phyloP scores from a whole-genome alignment of 2,888 invertebrate genomes.

The Stenodema calcarata region DNA sequence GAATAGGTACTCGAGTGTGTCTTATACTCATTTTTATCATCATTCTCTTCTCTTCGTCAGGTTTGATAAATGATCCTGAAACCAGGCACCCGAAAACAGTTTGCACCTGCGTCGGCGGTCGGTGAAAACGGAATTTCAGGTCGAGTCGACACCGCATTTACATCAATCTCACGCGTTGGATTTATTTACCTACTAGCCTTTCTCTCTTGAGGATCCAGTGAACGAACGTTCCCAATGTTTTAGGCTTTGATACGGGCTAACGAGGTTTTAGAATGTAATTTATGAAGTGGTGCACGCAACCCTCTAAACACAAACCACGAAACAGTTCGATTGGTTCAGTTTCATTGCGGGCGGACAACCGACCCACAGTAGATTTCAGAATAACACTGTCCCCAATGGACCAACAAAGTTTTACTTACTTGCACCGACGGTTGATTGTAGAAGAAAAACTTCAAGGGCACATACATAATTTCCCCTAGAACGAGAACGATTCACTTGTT shows the following conservation, averaged over 20 bases:
- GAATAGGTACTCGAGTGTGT: too few relatives aligned
- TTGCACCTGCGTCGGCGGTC: neutral
- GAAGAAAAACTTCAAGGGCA: too few relatives aligned
- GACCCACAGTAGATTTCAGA: too few relatives aligned
- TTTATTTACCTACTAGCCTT: neutral
- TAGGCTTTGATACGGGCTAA: neutral
- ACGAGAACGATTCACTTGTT: too few relatives aligned
- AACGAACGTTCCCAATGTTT: neutral
- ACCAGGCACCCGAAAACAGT: neutral
- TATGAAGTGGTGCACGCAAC: neutral
- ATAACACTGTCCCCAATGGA: too few relatives aligned
- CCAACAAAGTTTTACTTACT: too few relatives aligned
- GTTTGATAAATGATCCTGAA: neutral
- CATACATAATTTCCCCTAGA: too few relatives aligned
- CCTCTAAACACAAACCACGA: neutral
- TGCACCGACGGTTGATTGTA: too few relatives aligned
- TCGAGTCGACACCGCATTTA: neutral
- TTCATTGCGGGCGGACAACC: too few relatives aligned
- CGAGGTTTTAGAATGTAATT: neutral
- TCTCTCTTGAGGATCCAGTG: neutral
- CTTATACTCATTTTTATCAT: neutral
- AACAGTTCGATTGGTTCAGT: neutral
- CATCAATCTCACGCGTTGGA: neutral
- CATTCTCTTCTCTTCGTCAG: neutral
- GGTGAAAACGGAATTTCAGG: neutral